Evolutionary conservation across 2,888 invertebrate species (phyloP).

Genomic region (Suillia variegata): DNA sequence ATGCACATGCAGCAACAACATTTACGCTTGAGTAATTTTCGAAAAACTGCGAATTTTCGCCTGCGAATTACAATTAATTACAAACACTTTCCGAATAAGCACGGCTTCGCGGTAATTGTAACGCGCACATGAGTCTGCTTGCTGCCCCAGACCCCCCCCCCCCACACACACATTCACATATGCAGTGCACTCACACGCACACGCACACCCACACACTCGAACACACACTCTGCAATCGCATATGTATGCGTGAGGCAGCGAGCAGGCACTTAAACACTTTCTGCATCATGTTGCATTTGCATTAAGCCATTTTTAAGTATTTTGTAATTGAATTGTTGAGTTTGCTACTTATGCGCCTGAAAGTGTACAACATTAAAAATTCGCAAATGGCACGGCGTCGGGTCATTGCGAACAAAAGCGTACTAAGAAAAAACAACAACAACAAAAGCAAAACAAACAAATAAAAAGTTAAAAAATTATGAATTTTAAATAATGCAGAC

Average conservation of each 20-base stretch:
- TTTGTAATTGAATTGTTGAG: slow-evolving; percentile 34
- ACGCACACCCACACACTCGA: background rate
- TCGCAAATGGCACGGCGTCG: too few species aligned
- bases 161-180: background rate
- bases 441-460: too few species aligned
- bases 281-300: slow-evolving; percentile 5
- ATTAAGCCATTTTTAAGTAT: slow-evolving; percentile 28
- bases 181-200: background rate
- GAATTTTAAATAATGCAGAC: too few species aligned
- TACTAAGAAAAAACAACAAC: too few species aligned
- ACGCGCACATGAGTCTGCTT: background rate
- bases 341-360: slow-evolving; percentile 2
- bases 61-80: slow-evolving; percentile 27
- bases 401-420: too few species aligned
- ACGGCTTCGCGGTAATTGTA: too few species aligned
- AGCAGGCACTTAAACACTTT: background rate
- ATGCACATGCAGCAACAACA: slow-evolving; percentile 19
- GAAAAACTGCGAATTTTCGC: slow-evolving; percentile 23
- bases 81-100: background rate
- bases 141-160: too few species aligned
- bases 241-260: background rate
- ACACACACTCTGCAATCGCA: background rate
- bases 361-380: too few species aligned
- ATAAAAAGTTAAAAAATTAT: too few species aligned
- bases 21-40: slow-evolving; percentile 28